Evolutionary conservation across 2,888 invertebrate species (phyloP), one percentile per base, ranked within the genome.

Genomic region (Leptopilina myrica): DNA sequence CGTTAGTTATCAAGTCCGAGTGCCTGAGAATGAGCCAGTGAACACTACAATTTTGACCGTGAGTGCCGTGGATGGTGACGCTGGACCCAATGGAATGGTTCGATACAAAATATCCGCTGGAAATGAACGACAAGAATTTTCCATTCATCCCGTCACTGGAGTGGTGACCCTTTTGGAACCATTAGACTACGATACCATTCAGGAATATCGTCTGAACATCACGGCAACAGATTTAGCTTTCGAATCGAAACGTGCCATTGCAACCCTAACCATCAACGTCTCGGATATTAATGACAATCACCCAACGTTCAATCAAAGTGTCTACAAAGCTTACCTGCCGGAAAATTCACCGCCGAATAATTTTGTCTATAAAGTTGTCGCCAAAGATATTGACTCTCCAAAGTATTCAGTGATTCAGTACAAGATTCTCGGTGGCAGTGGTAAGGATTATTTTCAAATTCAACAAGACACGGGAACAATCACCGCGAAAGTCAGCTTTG

Each of bases 261-360:
- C 97, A 0, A 95, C 96, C 86, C 92, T 98, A 8, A 97, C 96
- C 0, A 95, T 99, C 0, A 96, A 96, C 77, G 93, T 99, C 1
- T 97, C 97, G 0, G 98, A 99, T 89, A 96, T 98, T 59, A 98
- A 98, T 89, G 98, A 99, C 88, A 98, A 98, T 91, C 95, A 97
- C 11, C 98, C 98, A 0, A 92, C 93, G 14, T 99, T 98, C 89
- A 96, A 96, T 90, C 95, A 96, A 89, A 93, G 94, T 0, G 92
- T 93, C 76, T 98, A 96, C 89, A 94, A 96, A 85, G 96, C 96
- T 0, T 96, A 94, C 88, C 92, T 98, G 65, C 94, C 95, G 0
- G 98, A 98, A 93, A 98, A 98, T 90, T 94, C 95, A 14, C 95
- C 95, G 0, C 92, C 95, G 0, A 95, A 96, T 77, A 95, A 95